Base-by-base conservation (phyloP, 1,140 invertebrate species). In the Drosophila bipectinata region DNA sequence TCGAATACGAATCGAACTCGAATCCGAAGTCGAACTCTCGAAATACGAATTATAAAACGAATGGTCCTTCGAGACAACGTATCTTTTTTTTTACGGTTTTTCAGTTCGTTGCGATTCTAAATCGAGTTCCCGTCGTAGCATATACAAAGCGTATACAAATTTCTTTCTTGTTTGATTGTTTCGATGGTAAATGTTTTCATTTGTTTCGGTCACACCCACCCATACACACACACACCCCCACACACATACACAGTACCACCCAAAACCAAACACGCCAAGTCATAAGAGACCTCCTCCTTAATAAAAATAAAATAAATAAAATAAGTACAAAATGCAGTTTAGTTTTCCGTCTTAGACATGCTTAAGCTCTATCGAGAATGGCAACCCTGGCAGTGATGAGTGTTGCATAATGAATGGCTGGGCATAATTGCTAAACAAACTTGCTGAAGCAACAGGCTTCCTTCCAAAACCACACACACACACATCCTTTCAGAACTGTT, bases 121-220 rank as follows among this genome's bases (percentile, higher is more conserved):
- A 54, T 77, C 57, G 59, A 75, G 71, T 74, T 75, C 47, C 62
- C 24, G 30, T 28, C 60, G 53, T 68, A 66, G 75, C 47, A 52
- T 67, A 73, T 57, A 68, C 18, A 74, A 37, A 85, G 82, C 71
- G 67, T 84, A 88, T 60, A 18, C 18, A 90, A 91, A 90, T 90
- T 91, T 89, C 73, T 91, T 91, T 91, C 89, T 91, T 91, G 77
- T 91, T 91, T 90, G 89, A 91, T 91, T 91, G 89, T 91, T 90
- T 91, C 74, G 77, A 87, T 87, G 89, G 81, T 90, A 87, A 90
- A 89, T 91, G 77, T 84, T 84, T 83, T 90, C 77, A 88, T 90
- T 91, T 89, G 69, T 90, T 83, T 88, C 67, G 82, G 79, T 77
- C 68, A 82, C 75, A 75, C 52, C 49, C 49, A 63, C 69, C 56